Evolutionary conservation across 2,113 vertebrate species (phyloP).

Genomic region (Heliornis fulica): DNA sequence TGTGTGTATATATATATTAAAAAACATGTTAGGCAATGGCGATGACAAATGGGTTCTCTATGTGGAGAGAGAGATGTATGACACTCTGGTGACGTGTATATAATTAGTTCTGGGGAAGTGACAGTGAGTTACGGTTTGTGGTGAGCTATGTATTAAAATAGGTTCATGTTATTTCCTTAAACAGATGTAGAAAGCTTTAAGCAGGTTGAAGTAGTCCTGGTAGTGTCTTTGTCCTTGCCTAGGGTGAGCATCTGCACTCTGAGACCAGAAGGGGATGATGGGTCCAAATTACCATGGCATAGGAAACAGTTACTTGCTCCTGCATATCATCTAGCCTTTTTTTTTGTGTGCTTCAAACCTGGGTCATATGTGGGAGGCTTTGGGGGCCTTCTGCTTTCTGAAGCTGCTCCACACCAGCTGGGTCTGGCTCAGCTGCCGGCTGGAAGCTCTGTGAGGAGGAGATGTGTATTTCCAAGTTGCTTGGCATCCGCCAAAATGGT

Average conservation of each 20-base stretch:
- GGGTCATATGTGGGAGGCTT: not conserved
- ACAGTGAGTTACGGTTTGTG: not conserved
- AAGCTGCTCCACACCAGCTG: not conserved
- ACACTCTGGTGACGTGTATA: not conserved
- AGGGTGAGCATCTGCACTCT: not conserved
- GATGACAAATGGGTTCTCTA: not conserved
- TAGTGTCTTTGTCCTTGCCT: not conserved
- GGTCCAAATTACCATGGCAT: not conserved
- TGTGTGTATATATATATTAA: not conserved
- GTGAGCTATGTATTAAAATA: not conserved
- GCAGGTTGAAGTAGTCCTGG: not conserved
- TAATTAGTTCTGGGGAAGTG: not conserved
- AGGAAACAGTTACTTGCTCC: not conserved
- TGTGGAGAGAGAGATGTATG: not conserved
- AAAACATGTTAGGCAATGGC: not conserved
- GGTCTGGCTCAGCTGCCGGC: not conserved
- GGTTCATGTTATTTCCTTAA: not conserved
- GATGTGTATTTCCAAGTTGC: not conserved
- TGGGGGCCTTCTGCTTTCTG: not conserved
- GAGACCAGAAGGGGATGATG: rapidly evolving
- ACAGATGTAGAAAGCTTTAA: not conserved
- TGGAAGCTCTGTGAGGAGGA: not conserved
- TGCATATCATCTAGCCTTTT: not conserved
- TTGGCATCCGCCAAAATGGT: not conserved
- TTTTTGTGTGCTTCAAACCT: not conserved